phyloP scores from a whole-genome alignment of 1,140 invertebrate genomes.

The Drosophila ironensis region DNA sequence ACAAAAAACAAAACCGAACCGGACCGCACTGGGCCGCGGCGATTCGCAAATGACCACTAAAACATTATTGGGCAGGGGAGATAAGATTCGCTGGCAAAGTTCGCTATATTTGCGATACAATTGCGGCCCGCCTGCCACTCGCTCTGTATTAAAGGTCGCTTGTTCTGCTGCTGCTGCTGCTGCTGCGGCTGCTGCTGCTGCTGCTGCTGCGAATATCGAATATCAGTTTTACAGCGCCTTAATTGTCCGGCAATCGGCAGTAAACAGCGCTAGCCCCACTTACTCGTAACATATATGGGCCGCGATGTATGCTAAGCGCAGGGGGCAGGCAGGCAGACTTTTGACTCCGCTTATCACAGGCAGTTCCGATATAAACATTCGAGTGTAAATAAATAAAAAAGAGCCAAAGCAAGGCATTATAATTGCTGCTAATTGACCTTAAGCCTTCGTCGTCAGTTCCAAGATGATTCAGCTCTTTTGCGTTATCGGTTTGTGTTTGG shows the following conservation, averaged over 20 bases:
- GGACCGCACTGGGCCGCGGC: no score
- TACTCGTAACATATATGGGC: neutral
- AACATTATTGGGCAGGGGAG: neutral
- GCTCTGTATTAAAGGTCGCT: neutral
- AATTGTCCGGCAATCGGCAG: constrained; percentile 27
- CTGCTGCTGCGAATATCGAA: constrained; percentile 41
- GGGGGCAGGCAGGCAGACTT: constrained; percentile 7
- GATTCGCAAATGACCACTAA: constrained; percentile 11
- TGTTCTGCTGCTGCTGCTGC: constrained; percentile 9
- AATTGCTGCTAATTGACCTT: constrained; percentile 40
- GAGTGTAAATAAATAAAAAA: constrained; percentile 12
- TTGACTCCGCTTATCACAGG: constrained; percentile 31
- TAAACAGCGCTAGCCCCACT: no score
- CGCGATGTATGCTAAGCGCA: neutral
- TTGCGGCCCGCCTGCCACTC: no score
- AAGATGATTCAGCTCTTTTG: constrained; percentile 13
- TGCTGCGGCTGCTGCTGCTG: no score
- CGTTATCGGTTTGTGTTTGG: constrained; percentile 6
- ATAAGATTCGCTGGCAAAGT: constrained; percentile 33
- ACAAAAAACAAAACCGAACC: constrained; percentile 1
- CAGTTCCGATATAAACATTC: neutral
- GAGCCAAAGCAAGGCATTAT: constrained; percentile 1
- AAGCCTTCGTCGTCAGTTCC: neutral
- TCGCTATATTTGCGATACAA: constrained; percentile 25
- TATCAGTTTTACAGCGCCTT: constrained; percentile 38